These are phyloP conservation scores for Aldabrachelys gigantea DNA, from an alignment of 2,113 vertebrate species.

Conservation along the genomic window DNA sequence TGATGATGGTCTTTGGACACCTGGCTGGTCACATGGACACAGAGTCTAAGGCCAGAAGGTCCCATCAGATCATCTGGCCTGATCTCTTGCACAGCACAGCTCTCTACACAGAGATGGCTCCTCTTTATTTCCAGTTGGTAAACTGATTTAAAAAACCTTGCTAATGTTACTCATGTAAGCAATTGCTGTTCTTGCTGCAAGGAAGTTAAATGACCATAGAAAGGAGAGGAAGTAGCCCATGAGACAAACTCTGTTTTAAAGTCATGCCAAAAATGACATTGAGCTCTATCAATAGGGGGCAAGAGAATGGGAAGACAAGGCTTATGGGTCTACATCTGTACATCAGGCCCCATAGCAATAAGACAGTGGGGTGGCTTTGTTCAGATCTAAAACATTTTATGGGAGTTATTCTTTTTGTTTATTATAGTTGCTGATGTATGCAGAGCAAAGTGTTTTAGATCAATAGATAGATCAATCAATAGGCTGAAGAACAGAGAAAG, in stretches of 20 bases:
- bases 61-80: neutral
- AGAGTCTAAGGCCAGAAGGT: neutral
- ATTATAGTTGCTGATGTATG: rapidly evolving
- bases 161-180: neutral
- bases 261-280: neutral
- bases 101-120: neutral
- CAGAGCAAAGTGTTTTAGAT: neutral
- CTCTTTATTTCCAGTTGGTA: neutral
- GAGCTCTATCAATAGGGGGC: neutral
- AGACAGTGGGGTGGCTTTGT: neutral
- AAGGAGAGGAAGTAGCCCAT: neutral
- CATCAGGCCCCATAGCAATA: neutral
- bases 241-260: neutral
- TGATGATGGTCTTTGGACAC: neutral
- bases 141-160: neutral
- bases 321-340: neutral
- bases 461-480: neutral
- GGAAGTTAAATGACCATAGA: neutral
- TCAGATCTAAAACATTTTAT: no score
- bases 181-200: neutral
- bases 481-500: neutral
- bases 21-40: neutral
- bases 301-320: neutral
- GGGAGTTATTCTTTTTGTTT: neutral
- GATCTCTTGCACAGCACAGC: neutral